phyloP scores from a whole-genome alignment of 2,888 invertebrate genomes.

The Pseudeuparius sepicola region DNA sequence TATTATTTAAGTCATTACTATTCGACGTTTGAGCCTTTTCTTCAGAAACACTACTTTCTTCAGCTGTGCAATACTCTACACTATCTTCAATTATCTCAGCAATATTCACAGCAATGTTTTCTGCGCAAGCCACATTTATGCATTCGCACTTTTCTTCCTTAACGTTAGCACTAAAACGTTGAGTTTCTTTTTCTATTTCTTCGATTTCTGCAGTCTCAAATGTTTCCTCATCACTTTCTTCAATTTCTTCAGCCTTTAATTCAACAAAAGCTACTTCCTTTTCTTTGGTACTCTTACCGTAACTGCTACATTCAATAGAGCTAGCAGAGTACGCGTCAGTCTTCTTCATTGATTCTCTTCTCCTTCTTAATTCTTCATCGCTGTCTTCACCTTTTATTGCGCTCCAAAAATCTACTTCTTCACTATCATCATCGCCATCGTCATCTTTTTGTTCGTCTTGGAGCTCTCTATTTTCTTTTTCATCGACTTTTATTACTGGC shows the following conservation, averaged over 20 bases:
- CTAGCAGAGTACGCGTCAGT: constrained; percentile 28
- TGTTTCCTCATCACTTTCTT: constrained; percentile 17
- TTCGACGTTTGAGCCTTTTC: too few relatives aligned
- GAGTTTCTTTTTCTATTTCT: constrained; percentile 16
- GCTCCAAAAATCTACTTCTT: constrained; percentile 22
- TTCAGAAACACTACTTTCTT: too few relatives aligned
- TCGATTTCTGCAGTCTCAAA: constrained; percentile 17
- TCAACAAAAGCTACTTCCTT: neutral
- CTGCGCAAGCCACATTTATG: too few relatives aligned
- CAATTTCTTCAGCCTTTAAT: constrained; percentile 4
- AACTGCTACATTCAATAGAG: constrained; percentile 34
- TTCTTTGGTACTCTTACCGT: neutral
- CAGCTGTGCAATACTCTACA: too few relatives aligned
- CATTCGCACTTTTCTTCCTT: too few relatives aligned
- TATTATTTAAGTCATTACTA: too few relatives aligned
- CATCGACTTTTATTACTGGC: constrained; percentile 1
- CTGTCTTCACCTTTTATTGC: constrained; percentile 22
- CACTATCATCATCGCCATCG: constrained; percentile 10
- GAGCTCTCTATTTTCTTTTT: constrained; percentile 4
- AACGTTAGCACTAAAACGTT: too few relatives aligned
- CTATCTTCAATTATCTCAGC: too few relatives aligned
- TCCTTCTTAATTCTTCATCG: constrained; percentile 13
- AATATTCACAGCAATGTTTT: too few relatives aligned
- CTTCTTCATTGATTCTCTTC: constrained; percentile 9
- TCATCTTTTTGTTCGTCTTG: neutral